Conservation (phyloP, 1,140 invertebrate genomes). For the Colletes gigas region DNA sequence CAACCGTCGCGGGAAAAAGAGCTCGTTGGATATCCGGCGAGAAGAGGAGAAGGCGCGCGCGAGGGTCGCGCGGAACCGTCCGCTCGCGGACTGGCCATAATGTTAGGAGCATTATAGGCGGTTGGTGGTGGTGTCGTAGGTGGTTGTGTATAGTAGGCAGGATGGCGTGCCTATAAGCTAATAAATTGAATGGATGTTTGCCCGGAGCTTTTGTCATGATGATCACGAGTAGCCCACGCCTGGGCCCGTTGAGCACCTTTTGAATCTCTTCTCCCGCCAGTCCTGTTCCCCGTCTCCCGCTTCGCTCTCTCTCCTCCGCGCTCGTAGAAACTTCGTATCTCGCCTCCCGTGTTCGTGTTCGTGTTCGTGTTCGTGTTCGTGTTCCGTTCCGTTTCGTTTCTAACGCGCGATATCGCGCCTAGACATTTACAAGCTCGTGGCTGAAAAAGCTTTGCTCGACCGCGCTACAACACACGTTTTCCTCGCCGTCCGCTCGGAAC, state of each 20-base stretch:
- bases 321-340: too few relatives aligned
- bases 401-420: neutral
- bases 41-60: constrained; percentile 3
- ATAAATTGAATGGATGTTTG: constrained; percentile 79
- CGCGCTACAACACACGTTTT: neutral
- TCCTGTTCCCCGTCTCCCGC: constrained; percentile 34
- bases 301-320: constrained; percentile 4
- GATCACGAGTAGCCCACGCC: constrained; percentile 75
- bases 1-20: constrained; percentile 20
- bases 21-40: neutral
- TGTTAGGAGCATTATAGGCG: constrained; percentile 64
- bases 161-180: constrained; percentile 74
- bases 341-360: too few relatives aligned
- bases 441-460: constrained; percentile 24
- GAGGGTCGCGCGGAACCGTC: constrained; percentile 23
- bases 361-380: too few relatives aligned
- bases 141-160: constrained; percentile 64
- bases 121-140: constrained; percentile 61
- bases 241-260: constrained; percentile 63
- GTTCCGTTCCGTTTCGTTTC: neutral
- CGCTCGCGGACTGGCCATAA: constrained; percentile 60
- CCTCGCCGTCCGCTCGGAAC: constrained; percentile 6
- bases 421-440: constrained; percentile 39
- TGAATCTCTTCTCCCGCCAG: constrained; percentile 61
- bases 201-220: constrained; percentile 78